Evolutionary conservation across 2,888 invertebrate species (phyloP), one percentile per base, ranked within the genome.

Genomic region (Chaitophorus viminalis): DNA sequence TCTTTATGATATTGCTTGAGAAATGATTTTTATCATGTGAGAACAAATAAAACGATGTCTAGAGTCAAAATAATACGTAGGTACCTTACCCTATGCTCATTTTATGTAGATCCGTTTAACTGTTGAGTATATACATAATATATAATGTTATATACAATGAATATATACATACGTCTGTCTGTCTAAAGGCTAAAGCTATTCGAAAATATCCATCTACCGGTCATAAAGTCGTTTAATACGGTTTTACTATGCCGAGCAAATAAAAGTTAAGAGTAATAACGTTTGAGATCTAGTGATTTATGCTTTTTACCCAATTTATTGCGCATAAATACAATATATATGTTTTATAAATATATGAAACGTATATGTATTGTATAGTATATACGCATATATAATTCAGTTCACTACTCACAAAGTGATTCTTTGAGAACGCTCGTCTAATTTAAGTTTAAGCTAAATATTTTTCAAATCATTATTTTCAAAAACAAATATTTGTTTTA

Each of bases 1-100:
- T 82, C 72, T 82, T 82, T 72, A 82, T 54, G 52, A 54, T 82
- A 82, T 82, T 54, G 72, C 33, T 33, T n/a, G 39, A 82, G 72
- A 54, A 72, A 72, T 54, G 52, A 72, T 82, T 72, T 82, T 82
- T 82, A 72, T 72, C 72, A 72, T 36, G 33, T 52, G 25, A 52
- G 31, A 72, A 82, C 72, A 72, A 82, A 82, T 72, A 72, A 82
- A 82, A 82, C 70, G 21, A 39, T 46, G 70, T 82, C 72, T 72
- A 31, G 72, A 72, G 65, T 70, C 70, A 70, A 82, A 82, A 72
- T 82, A 52, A 82, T 82, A 82, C 52, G 72, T 33, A 82, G n/a
- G n/a, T n/a, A n/a, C n/a, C n/a, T n/a, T n/a, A n/a, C n/a, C 70
- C 52, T 72, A n/a, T 52, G 70, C 29, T 82, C 36, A 82, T 54